Conservation (phyloP, 2,797 vertebrate species). For the Crax fasciolata region DNA sequence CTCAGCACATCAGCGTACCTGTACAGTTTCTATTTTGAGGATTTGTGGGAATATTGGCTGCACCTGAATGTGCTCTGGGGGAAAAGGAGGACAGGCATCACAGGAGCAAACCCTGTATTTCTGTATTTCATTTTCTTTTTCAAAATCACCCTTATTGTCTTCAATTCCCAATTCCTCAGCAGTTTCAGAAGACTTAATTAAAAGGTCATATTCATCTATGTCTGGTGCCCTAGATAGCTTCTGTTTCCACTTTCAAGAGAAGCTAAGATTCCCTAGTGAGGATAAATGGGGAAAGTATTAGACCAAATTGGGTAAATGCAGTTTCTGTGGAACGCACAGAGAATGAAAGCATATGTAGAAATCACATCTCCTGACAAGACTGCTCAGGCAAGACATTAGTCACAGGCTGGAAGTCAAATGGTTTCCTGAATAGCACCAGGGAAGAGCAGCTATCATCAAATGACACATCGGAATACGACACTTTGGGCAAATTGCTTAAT, state of each 20-base stretch:
- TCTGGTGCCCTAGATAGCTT: neutral
- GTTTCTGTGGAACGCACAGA: neutral
- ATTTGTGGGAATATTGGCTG: neutral
- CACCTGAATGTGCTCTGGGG: neutral
- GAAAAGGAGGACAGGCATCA: neutral
- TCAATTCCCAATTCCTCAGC: neutral
- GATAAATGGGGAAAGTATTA: neutral
- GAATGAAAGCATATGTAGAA: conserved; percentile 34
- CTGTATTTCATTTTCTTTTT: neutral
- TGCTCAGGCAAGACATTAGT: conserved; percentile 57
- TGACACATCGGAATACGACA: neutral
- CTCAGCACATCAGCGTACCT: neutral
- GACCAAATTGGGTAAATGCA: neutral
- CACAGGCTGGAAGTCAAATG: conserved; percentile 51
- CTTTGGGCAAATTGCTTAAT: conserved; percentile 63
- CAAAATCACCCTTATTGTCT: neutral
- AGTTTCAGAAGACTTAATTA: conserved; percentile 35
- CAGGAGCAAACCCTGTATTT: neutral
- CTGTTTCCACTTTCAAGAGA: neutral
- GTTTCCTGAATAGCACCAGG: conserved; percentile 43
- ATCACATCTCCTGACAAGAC: conserved; percentile 54
- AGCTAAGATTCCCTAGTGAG: conserved; percentile 1
- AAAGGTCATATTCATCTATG: neutral
- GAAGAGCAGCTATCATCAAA: conserved; percentile 55
- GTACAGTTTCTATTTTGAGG: neutral